phyloP scores from a whole-genome alignment of 2,797 vertebrate species.

The Sebastes hubbsi region DNA sequence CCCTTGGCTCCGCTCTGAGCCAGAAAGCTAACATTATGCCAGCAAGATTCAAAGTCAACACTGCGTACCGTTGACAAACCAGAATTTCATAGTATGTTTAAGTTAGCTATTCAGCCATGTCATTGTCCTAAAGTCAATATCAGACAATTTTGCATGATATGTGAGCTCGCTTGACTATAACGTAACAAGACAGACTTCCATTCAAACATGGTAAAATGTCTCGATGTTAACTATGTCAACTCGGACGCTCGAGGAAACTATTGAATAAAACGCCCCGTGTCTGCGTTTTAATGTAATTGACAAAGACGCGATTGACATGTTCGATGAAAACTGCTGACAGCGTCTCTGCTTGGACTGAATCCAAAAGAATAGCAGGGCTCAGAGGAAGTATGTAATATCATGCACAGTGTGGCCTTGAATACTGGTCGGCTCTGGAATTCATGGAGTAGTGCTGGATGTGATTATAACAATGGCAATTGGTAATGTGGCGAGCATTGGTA shows the following conservation, averaged over 20 bases:
- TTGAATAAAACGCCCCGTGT: not conserved
- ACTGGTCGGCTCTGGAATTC: slow-evolving; percentile 17
- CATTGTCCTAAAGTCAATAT: too few species aligned
- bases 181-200: not conserved
- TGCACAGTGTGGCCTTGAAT: not conserved
- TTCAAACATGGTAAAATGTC: not conserved
- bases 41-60: too few species aligned
- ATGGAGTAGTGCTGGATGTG: slow-evolving; percentile 14
- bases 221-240: not conserved
- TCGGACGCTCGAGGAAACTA: not conserved
- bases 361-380: not conserved
- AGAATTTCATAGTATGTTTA: too few species aligned
- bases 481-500: slow-evolving; percentile 27
- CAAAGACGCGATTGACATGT: not conserved
- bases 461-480: slow-evolving; percentile 36
- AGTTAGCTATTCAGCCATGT: too few species aligned
- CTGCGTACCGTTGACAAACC: too few species aligned
- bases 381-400: not conserved
- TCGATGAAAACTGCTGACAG: not conserved
- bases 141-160: too few species aligned
- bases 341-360: not conserved
- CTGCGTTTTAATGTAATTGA: not conserved
- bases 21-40: too few species aligned
- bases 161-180: not conserved
- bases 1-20: too few species aligned